Base-by-base conservation (phyloP, 2,797 vertebrate genomes). In the Tokudaia muenninki region DNA sequence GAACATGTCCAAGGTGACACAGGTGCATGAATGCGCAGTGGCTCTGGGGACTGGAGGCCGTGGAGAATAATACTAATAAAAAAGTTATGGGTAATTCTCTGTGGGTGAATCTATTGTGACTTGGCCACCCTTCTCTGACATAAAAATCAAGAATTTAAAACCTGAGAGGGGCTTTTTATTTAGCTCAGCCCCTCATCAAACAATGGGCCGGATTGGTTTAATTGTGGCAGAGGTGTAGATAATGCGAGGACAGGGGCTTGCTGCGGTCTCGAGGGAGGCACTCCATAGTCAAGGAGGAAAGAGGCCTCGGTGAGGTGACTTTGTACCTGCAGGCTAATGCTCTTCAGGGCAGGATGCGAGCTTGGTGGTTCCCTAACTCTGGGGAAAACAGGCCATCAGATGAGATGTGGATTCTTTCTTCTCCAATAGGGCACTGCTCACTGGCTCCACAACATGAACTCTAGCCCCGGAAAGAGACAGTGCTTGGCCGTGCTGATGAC, bases 1-100 rank as follows among this genome's bases (percentile, higher is more conserved):
- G 55, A 55, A 59, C 94, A 61, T 61, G 63, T 55, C 44, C 95
- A 97, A 90, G 82, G 96, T 94, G 95, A 97, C 77, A n/a, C 44
- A 26, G n/a, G 74, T 44, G 4, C 31, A 34, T 12, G 29, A 70
- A 84, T 61, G 52, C 14, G 11, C 21, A 86, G 41, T 59, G 80
- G 78, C 92, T 79, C 86, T 52, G 57, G 84, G 84, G 87, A 65
- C 67, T 29, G 67, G 82, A 90, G 75, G 41, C 59, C 89, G 57
- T 19, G 78, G 93, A 87, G 57, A 95, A 80, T 70, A 84, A 65
- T 0, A 1, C 74, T 93, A 92, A 92, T 93, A 79, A 75, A 92
- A 87, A 89, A 70, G 93, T 82, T 57, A 87, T 59, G 93, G 92
- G 55, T 29, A 84, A 78, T 94, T 95, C 63, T 89, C 61, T 78